Evolutionary conservation across 2,888 invertebrate genomes (phyloP).

Genomic region (Tricholauxania praeusta): DNA sequence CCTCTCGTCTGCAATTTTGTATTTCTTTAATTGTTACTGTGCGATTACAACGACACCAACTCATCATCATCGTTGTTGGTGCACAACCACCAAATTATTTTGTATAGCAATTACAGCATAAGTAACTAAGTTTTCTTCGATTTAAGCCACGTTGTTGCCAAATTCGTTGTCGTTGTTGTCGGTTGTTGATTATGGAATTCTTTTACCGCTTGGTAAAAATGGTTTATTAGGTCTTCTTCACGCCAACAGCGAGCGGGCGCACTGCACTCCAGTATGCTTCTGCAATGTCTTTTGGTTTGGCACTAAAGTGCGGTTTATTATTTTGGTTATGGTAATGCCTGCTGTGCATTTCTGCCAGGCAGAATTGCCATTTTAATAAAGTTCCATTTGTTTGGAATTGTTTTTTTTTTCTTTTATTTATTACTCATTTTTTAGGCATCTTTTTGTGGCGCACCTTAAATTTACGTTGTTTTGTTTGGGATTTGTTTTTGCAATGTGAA

Average conservation of each 20-base stretch:
- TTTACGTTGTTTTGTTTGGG: conserved; percentile 1
- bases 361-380: conserved; percentile 26
- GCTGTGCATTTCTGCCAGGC: neutral
- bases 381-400: neutral
- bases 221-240: neutral
- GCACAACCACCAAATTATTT: conserved; percentile 6
- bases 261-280: neutral
- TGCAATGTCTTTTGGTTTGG: neutral
- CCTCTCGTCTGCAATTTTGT: too few relatives aligned
- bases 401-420: too few relatives aligned
- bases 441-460: conserved; percentile 15
- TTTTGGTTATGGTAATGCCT: conserved; percentile 16
- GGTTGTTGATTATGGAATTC: neutral
- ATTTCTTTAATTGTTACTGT: neutral
- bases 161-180: neutral
- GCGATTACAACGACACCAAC: neutral
- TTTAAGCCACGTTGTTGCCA: conserved; percentile 1
- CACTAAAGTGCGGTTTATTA: neutral
- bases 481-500: conserved; percentile 17
- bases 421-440: neutral
- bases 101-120: conserved; percentile 18
- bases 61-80: neutral
- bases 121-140: conserved; percentile 4
- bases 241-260: neutral
- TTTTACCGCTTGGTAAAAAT: neutral